Conservation (phyloP, 2,888 invertebrate species). For the Mystacides longicornis region DNA sequence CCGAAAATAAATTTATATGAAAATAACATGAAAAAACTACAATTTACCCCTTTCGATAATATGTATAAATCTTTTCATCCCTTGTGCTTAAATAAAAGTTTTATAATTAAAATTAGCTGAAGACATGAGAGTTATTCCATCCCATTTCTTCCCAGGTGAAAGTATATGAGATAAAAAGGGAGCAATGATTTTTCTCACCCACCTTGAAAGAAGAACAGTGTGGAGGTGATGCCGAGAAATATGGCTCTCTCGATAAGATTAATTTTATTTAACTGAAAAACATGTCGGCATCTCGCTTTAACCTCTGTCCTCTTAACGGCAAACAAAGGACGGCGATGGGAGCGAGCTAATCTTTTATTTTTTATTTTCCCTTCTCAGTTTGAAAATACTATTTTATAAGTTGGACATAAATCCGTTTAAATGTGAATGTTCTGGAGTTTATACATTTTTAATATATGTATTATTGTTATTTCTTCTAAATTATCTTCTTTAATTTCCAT, state of each 20-base stretch:
- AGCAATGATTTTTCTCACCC: conserved; percentile 13
- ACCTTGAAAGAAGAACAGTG: conserved; percentile 33
- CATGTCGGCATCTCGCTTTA: conserved; percentile 27
- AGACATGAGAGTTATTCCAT: conserved; percentile 2
- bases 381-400: conserved; percentile 24
- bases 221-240: conserved; percentile 47
- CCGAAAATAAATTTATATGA: too few relatives aligned
- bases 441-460: conserved; percentile 3
- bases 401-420: conserved; percentile 22
- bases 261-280: conserved; percentile 35
- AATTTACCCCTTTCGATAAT: conserved; percentile 18
- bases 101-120: conserved; percentile 26
- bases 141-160: conserved; percentile 9
- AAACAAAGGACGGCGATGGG: conserved; percentile 10
- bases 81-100: conserved; percentile 27
- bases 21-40: conserved; percentile 22
- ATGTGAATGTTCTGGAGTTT: background rate
- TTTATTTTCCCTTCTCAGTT: conserved; percentile 23
- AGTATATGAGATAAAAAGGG: conserved; percentile 8
- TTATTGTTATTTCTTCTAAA: background rate
- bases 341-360: conserved; percentile 21
- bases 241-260: conserved; percentile 47
- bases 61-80: conserved; percentile 27
- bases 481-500: background rate
- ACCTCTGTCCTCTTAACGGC: conserved; percentile 14